These are phyloP conservation scores for Squalus acanthias DNA, from an alignment of 2,797 vertebrate species.

Conservation along the genomic window DNA sequence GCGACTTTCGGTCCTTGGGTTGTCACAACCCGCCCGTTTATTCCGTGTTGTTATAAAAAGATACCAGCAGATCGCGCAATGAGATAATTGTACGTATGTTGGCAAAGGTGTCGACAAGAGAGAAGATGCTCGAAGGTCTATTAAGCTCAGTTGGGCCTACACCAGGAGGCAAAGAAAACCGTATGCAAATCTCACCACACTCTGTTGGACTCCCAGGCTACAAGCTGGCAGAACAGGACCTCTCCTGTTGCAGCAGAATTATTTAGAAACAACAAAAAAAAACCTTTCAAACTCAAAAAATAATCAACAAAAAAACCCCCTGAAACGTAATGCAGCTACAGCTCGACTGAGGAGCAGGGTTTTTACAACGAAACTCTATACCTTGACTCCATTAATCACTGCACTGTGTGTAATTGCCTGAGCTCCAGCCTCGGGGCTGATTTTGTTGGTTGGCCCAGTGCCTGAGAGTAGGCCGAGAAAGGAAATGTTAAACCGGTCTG, in stretches of 20 bases:
- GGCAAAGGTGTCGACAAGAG: not conserved
- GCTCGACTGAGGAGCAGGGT: no score
- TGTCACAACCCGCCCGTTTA: not conserved
- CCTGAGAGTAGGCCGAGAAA: not conserved
- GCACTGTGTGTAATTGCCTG: not conserved
- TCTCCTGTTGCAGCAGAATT: not conserved
- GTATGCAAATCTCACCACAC: not conserved
- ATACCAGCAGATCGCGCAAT: not conserved
- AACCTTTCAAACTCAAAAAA: not conserved
- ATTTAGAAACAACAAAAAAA: not conserved
- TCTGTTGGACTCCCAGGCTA: not conserved
- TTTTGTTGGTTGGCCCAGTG: not conserved
- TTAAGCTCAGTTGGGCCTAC: not conserved
- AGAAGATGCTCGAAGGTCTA: not conserved
- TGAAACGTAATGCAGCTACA: not conserved
- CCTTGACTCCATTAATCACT: constrained; percentile 6
- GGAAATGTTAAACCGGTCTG: constrained; percentile 24
- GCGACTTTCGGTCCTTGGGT: not conserved
- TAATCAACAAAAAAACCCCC: not conserved
- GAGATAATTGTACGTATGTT: not conserved
- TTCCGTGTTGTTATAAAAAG: not conserved
- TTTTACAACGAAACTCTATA: not conserved
- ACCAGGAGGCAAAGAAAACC: not conserved
- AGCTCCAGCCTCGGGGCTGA: not conserved
- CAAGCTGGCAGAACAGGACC: not conserved